Evolutionary conservation across 2,113 vertebrate species (phyloP), one percentile per base, ranked within the genome.

Genomic region (Neotoma lepida): DNA sequence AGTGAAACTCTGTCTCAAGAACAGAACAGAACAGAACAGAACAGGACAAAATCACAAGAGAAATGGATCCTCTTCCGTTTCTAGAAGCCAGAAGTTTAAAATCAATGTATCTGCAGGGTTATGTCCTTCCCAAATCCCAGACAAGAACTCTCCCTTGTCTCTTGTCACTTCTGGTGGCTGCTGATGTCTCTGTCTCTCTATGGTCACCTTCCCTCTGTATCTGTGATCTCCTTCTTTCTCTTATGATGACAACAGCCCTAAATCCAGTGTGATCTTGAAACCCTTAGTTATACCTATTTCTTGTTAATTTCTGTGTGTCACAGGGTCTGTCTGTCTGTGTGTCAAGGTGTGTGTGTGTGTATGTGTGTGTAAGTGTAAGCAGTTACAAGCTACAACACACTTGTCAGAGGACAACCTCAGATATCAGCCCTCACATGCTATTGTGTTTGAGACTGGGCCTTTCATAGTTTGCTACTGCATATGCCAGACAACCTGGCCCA

Each of bases 51-150:
- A 86, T 33, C 6, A 39, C 56, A 51, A 49, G n/a, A 90, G 70
- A 88, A 41, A 68, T 87, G 2, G 78, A 78, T 86, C 89, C 24
- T 61, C 73, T 95, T 26, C 10, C 54, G 46, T 70, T 94, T 85
- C 70, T 81, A 30, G 70, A 81, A 61, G 66, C 46, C 35, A 71
- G 20, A 71, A 77, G 63, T 88, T 87, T 66, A 76, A 95, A 88
- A 44, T 58, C 66, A 76, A 39, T 22, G 18, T 51, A 5, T 66
- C 20, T 26, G 6, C 18, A 54, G 54, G 12, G 39, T 35, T 54
- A 46, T 1, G 0, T 4, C 82, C 22, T 4, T 64, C 66, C 54
- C 9, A 1, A 82, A 39, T 22, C 56, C 44, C 1, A 15, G 24
- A 33, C 44, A 61, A 54, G 33, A 63, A 64, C 2, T 22, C 51